Percentiles rank a stretch among this genome's conserved stretches.
Evolutionary conservation across 64 coral and sea anemone genomes (phyloP).

Genomic region (Cladopsammia gracilis): DNA sequence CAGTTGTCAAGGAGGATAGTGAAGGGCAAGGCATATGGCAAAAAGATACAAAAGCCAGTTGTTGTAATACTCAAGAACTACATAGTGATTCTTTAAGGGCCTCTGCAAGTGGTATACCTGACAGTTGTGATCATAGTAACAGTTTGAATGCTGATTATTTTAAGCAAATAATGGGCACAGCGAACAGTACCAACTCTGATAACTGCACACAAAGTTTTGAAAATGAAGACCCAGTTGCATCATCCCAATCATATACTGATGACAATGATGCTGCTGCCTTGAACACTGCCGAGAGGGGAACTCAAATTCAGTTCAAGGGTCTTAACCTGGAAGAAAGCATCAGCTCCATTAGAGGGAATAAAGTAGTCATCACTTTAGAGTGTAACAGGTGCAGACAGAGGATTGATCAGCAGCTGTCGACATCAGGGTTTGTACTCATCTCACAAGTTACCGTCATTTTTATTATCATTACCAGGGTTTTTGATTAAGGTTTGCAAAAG

Average conservation of each 20-base stretch:
- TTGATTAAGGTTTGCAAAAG: not conserved
- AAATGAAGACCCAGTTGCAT: not conserved
- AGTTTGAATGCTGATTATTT: not conserved
- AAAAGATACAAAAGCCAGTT: not conserved
- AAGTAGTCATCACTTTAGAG: constrained; percentile 79
- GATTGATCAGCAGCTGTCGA: constrained; percentile 44
- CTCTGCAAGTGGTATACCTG: too few species aligned
- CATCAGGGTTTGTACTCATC: constrained; percentile 45
- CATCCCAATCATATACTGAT: not conserved
- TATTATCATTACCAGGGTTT: too few species aligned
- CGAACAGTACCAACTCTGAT: not conserved
- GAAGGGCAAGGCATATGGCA: too few species aligned
- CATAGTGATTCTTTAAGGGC: too few species aligned
- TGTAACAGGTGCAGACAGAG: constrained; percentile 82
- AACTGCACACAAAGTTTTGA: not conserved
- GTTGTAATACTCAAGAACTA: too few species aligned
- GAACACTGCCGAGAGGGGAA: constrained; percentile 65
- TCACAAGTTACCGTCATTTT: too few species aligned
- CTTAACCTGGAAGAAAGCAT: constrained; percentile 90
- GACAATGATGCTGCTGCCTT: not conserved
- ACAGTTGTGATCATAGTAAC: not conserved
- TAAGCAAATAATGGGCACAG: not conserved
- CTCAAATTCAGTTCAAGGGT: constrained; percentile 85
- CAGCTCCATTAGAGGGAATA: constrained; percentile 68
- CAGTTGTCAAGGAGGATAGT: not conserved